These are phyloP conservation scores for Zoanthus sociatus DNA, from an alignment of 92 coral and sea anemone species.

Conservation along the genomic window DNA sequence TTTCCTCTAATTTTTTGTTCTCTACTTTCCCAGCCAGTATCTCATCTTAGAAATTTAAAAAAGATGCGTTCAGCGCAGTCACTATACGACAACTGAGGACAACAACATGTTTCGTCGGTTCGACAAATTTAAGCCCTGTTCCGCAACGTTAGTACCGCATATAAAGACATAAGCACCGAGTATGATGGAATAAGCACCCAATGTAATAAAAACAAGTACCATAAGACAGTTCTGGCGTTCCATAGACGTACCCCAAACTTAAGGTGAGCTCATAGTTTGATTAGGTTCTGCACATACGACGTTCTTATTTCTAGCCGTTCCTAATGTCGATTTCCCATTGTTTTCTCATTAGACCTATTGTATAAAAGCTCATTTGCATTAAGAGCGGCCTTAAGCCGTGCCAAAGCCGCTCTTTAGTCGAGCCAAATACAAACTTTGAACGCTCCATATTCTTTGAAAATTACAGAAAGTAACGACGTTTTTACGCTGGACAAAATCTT, in stretches of 20 bases:
- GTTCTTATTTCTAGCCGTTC: constrained; percentile 3
- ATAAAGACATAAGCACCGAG: too few relatives aligned
- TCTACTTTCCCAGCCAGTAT: too few relatives aligned
- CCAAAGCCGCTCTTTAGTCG: not conserved
- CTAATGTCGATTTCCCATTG: constrained; percentile 1
- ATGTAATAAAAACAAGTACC: too few relatives aligned
- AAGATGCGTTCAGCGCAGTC: too few relatives aligned
- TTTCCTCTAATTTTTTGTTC: too few relatives aligned
- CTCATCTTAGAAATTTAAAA: too few relatives aligned
- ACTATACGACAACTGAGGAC: too few relatives aligned
- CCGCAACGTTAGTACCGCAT: too few relatives aligned
- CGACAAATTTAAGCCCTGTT: too few relatives aligned
- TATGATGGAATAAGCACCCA: too few relatives aligned
- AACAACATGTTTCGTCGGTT: too few relatives aligned
- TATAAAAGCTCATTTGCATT: constrained; percentile 1
- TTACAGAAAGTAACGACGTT: not conserved
- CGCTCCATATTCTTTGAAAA: not conserved
- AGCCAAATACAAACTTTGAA: not conserved
- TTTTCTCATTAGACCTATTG: not conserved
- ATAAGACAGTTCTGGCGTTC: too few relatives aligned
- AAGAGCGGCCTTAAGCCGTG: constrained; percentile 1
- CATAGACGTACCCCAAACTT: not conserved
- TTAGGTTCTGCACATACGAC: not conserved
- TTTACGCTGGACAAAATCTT: constrained; percentile 3
- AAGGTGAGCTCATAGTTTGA: constrained; percentile 3